Evolutionary conservation across 2,797 vertebrate genomes (phyloP), one percentile per base, ranked within the genome.

Genomic region (Sebastes alutus): DNA sequence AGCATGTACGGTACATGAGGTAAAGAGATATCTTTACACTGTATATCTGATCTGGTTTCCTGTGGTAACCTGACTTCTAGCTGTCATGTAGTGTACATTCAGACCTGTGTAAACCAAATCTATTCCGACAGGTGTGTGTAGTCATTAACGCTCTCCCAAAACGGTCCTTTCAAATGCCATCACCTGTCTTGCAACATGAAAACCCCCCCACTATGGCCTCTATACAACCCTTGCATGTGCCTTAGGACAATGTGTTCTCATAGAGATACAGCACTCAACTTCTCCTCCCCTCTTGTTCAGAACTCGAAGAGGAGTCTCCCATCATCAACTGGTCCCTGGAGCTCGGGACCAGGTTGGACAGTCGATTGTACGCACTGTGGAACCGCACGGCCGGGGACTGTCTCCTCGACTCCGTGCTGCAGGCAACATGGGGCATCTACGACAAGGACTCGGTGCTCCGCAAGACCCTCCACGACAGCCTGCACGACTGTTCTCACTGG

Each of bases 261-360:
- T 25, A 16, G 23, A 61, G 5, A 75, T 18, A 32, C 49, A 23
- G 7, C 3, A 16, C 49, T 73, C 20, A 75, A 13, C 9, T 1
- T 54, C 29, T 23, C 12, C 22, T 62, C 7, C 5, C 9, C 20
- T 85, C 29, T 86, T 64, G 5, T 70, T 70, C 87, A 99, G 98
- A 99, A 90, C 95, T 99, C 18, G 98, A 99, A 75, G 98, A 99
- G 87, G 98, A 99, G 92, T 99, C 98, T 85, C 98, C 98, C 30
- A 99, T 99, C 89, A 99, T 99, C 87, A 99, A 99, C 93, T 99
- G 98, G 98, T 99, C 98, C 1, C 94, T 99, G 91, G 98, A 99
- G 86, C 87, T 99, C 64, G 97, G 97, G 22, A 98, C 97, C 0
- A 96, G 98, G 29, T 88, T 99, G 93, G 98, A 99, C 91, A 99